Evolutionary conservation across 2,888 invertebrate species (phyloP), one percentile per base, ranked within the genome.

Genomic region (Drosophila formosana): DNA sequence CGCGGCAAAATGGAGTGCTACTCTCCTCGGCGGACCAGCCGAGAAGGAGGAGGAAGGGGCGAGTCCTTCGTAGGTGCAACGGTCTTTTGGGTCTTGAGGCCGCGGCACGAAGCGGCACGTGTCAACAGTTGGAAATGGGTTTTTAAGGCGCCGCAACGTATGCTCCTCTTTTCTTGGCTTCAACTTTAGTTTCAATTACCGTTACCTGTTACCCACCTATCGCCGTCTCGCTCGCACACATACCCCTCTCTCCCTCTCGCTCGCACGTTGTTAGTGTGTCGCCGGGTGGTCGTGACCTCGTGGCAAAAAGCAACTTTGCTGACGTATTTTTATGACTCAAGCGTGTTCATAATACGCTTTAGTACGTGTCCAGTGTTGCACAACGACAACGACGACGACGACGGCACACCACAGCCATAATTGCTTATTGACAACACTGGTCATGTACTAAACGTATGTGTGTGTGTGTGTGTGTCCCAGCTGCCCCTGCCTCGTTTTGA

Each of bases 41-140:
- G 18, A 18, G 18, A 1, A 28, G 28, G 28, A 28, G 4, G 41
- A 52, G 13, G 23, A 11, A 18, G 4, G 1, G 18, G 18, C 18
- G 18, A 4, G 61, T 7, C 4, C 4, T 18, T 30, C 11, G n/a
- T 3, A 26, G 34, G 30, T 26, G 37, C 8, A 30, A 49, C 3
- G 45, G 43, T 23, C 30, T 63, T 60, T 61, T 50, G 58, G 67
- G 65, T 68, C 70, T 70, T 62, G 64, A 71, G 67, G 77, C 58
- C 69, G 64, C 64, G 64, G 62, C 76, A 71, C 84, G 75, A 61
- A 52, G 87, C 75, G 84, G 84, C 87, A 84, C 87, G 83, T 84
- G 87, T 84, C 82, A 84, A 87, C 84, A 87, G 83, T 87, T 87
- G 87, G 82, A 84, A 83, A 83, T 87, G 83, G 83, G 84, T 83